These are phyloP conservation scores for Lottia gigantea DNA, from an alignment of 2,888 invertebrate genomes.

Conservation along the genomic window DNA sequence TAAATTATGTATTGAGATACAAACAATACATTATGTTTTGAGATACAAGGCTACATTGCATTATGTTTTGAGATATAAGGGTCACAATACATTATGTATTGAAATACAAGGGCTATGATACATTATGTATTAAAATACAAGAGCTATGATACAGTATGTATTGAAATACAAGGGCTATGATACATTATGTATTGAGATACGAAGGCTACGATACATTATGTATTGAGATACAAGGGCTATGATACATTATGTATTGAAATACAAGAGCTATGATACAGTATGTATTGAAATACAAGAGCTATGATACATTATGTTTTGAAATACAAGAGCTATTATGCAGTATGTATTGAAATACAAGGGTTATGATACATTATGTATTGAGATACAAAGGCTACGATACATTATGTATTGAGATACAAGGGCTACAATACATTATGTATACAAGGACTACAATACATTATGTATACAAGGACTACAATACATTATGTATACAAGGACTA, in stretches of 20 bases:
- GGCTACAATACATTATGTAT: too few relatives aligned
- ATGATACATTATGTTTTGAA: background rate
- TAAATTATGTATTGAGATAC: background rate
- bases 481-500: background rate
- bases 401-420: background rate
- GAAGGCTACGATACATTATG: background rate
- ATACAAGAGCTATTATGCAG: background rate
- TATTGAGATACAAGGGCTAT: background rate
- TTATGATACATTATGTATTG: too few relatives aligned
- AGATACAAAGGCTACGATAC: background rate
- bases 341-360: too few relatives aligned
- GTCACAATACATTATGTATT: too few relatives aligned
- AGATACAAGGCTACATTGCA: background rate
- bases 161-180: too few relatives aligned
- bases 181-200: too few relatives aligned
- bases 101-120: background rate
- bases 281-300: too few relatives aligned
- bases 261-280: too few relatives aligned
- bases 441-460: too few relatives aligned
- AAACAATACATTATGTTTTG: background rate
- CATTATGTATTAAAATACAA: background rate
- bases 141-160: too few relatives aligned
- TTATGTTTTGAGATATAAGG: too few relatives aligned
- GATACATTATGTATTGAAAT: too few relatives aligned
- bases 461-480: background rate